Conservation (phyloP, 2,888 invertebrate genomes). For the Cryptosula pallasiana region DNA sequence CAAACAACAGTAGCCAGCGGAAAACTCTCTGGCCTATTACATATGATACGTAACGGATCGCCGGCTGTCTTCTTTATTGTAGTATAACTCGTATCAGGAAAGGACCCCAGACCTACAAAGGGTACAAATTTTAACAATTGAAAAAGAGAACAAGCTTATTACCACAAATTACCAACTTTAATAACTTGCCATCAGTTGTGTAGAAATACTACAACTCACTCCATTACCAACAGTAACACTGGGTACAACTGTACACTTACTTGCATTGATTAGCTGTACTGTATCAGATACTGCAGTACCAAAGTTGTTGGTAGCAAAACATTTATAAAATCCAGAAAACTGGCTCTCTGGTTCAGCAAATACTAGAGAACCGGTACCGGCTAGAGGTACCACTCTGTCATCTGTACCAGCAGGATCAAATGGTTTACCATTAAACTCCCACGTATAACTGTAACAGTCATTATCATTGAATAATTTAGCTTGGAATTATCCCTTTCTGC, state of each 20-base stretch:
- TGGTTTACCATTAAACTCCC: conserved; percentile 93
- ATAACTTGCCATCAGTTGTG: too few relatives aligned
- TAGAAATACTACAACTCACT: too few relatives aligned
- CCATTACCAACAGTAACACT: too few relatives aligned
- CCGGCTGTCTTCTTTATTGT: background rate
- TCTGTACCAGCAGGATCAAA: conserved; percentile 92
- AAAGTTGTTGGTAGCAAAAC: conserved; percentile 87
- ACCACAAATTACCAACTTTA: too few relatives aligned
- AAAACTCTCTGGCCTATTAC: conserved; percentile 18
- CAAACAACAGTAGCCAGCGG: background rate
- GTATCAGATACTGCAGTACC: conserved; percentile 90
- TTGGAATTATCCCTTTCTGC: too few relatives aligned
- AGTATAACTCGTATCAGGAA: background rate
- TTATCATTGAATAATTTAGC: too few relatives aligned
- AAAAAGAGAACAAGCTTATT: too few relatives aligned
- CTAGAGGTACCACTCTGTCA: conserved; percentile 86
- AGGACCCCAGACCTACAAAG: conserved; percentile 7
- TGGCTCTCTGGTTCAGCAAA: conserved; percentile 77
- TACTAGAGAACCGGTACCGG: conserved; percentile 78
- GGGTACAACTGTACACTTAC: conserved; percentile 28
- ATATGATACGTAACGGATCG: background rate
- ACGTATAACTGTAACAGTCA: conserved; percentile 58
- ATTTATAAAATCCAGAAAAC: conserved; percentile 88
- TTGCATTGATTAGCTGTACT: conserved; percentile 84
- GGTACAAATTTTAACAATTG: too few relatives aligned